Percentiles rank a stretch among this genome's conserved stretches.
Conservation (phyloP, 2,888 invertebrate genomes). For the Lysandra bellargus region DNA sequence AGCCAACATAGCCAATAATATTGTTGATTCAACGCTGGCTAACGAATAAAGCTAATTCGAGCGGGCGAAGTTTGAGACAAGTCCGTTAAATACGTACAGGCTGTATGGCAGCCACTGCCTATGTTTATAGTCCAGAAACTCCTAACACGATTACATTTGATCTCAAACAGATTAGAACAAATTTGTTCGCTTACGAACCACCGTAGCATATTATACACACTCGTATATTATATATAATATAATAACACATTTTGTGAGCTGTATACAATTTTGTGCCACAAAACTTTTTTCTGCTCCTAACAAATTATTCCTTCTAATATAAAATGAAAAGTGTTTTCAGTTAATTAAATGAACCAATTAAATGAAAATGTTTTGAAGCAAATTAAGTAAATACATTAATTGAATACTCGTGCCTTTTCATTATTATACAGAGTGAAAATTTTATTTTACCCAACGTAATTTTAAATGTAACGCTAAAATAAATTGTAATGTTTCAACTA, state of each 20-base stretch:
- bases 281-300: neutral
- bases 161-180: slow-evolving; percentile 59
- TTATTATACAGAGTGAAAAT: neutral
- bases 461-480: neutral
- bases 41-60: neutral
- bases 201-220: slow-evolving; percentile 40
- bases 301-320: neutral
- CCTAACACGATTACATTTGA: slow-evolving; percentile 50
- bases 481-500: neutral
- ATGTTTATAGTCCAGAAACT: slow-evolving; percentile 35
- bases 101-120: neutral
- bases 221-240: too few relatives aligned
- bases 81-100: slow-evolving; percentile 36
- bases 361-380: neutral
- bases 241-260: slow-evolving; percentile 38
- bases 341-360: neutral
- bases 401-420: neutral
- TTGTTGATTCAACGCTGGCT: neutral
- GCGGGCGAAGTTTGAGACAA: slow-evolving; percentile 14
- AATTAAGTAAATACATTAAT: neutral
- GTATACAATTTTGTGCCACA: neutral
- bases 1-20: neutral
- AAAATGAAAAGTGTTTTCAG: neutral
- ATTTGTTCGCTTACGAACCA: slow-evolving; percentile 62
- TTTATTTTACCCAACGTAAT: neutral